Percentiles rank a stretch among this genome's conserved stretches.
These are phyloP conservation scores for Ryuthela nishihirai DNA, from an alignment of 2,888 invertebrate genomes.

Conservation along the genomic window DNA sequence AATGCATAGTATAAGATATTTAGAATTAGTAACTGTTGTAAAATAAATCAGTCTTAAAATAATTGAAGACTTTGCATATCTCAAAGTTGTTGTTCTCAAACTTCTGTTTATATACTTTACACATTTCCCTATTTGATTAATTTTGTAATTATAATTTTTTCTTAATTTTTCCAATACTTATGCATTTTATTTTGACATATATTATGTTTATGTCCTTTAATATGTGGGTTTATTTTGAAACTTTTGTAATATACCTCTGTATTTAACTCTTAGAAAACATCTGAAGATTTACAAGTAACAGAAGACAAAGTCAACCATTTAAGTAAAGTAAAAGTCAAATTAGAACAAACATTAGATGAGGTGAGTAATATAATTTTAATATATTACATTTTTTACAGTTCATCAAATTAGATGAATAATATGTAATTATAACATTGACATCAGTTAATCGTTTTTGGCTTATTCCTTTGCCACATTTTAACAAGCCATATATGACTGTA, in stretches of 20 bases:
- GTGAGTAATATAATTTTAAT: conserved; percentile 40
- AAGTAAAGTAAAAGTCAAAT: conserved; percentile 98
- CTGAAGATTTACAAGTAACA: conserved; percentile 90
- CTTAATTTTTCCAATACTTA: neutral
- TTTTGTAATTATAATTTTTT: neutral
- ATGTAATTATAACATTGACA: too few relatives aligned
- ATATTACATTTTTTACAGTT: neutral
- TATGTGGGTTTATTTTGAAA: neutral
- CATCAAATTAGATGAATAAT: too few relatives aligned
- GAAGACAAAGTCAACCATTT: conserved; percentile 99
- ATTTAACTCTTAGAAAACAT: conserved; percentile 69
- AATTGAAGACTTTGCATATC: too few relatives aligned
- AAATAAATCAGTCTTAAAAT: neutral
- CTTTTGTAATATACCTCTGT: neutral
- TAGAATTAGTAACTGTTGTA: neutral
- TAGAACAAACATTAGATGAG: conserved; percentile 97
- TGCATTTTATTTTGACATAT: neutral
- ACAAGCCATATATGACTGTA: too few relatives aligned
- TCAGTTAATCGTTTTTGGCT: too few relatives aligned
- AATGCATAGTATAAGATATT: neutral
- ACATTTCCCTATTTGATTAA: neutral
- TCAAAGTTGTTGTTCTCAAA: too few relatives aligned
- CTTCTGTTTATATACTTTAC: neutral
- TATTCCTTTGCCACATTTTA: too few relatives aligned
- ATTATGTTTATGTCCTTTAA: neutral